These are phyloP conservation scores for Oegoconia quadripuncta DNA, from an alignment of 2,888 invertebrate genomes.

Conservation along the genomic window DNA sequence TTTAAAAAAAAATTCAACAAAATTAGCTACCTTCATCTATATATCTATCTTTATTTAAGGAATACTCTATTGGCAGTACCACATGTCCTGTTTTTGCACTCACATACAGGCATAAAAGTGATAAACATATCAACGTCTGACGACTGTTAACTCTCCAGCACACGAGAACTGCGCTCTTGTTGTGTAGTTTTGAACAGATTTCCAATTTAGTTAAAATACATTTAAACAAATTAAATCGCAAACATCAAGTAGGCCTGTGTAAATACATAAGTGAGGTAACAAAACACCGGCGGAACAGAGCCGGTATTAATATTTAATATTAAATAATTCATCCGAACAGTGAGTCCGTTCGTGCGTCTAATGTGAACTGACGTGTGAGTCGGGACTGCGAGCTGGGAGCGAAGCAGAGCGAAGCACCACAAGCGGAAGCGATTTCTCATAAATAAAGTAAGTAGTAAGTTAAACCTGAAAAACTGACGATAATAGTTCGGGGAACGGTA, in stretches of 20 bases:
- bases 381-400: constrained; percentile 27
- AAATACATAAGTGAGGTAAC: constrained; percentile 27
- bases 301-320: constrained; percentile 41
- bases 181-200: too few relatives aligned
- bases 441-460: too few relatives aligned
- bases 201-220: too few relatives aligned
- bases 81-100: neutral
- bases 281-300: constrained; percentile 35
- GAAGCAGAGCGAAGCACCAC: constrained; percentile 21
- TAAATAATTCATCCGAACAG: constrained; percentile 64
- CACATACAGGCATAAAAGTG: neutral
- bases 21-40: too few relatives aligned
- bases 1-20: too few relatives aligned
- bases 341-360: constrained; percentile 47
- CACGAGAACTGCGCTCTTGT: too few relatives aligned
- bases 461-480: too few relatives aligned
- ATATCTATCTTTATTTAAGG: too few relatives aligned
- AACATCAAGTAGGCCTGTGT: neutral
- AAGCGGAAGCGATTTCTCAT: constrained; percentile 14
- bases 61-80: too few relatives aligned
- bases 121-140: neutral
- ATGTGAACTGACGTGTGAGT: constrained; percentile 49
- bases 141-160: too few relatives aligned
- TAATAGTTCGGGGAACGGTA: too few relatives aligned
- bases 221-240: too few relatives aligned